Evolutionary conservation across 2,888 invertebrate species (phyloP), one percentile per base, ranked within the genome.

Genomic region (Leucophora obtusa): DNA sequence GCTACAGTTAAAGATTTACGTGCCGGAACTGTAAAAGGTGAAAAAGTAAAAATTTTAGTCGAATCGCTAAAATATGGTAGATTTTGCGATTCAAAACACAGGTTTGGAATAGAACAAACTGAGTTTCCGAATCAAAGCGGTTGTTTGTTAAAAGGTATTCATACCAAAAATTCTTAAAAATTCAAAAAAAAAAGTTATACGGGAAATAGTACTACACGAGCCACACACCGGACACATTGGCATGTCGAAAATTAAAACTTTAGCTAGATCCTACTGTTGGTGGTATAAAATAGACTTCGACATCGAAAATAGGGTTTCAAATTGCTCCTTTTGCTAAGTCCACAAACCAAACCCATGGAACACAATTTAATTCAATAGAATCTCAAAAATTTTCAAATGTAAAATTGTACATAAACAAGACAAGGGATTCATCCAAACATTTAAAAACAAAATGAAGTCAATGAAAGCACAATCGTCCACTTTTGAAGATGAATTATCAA

Each of bases 11-110:
- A 53, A n/a, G 8, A 11, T 11, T n/a, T 53, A 15, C 53, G 53
- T 11, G 10, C 9, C 7, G 53, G 8, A 53, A 15, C 15, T 8
- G 53, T 15, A 17, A 53, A 17, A 53, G n/a, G n/a, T 14, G 18
- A 58, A 58, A n/a, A 17, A 53, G n/a, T 15, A 8, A 8, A 21
- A 21, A n/a, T 24, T 24, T 58, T 15, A 21, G 24, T 58, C 8
- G 58, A 58, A 58, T 18, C 18, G 8, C 24, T 58, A 58, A 58
- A 58, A 58, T 58, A 58, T 24, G 58, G 58, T 10, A 58, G 58
- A 58, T 10, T 9, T 8, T 58, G 58, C n/a, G 21, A 58, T 21
- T 7, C 58, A 58, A 58, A 18, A n/a, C n/a, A n/a, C n/a, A n/a
- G n/a, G n/a, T n/a, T n/a, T n/a, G n/a, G n/a, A n/a, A n/a, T n/a